Evolutionary conservation across 37 sponge, comb jelly and placozoan species (phyloP), one percentile per base, ranked within the genome.

Genomic region (Aplysina aerophoba): DNA sequence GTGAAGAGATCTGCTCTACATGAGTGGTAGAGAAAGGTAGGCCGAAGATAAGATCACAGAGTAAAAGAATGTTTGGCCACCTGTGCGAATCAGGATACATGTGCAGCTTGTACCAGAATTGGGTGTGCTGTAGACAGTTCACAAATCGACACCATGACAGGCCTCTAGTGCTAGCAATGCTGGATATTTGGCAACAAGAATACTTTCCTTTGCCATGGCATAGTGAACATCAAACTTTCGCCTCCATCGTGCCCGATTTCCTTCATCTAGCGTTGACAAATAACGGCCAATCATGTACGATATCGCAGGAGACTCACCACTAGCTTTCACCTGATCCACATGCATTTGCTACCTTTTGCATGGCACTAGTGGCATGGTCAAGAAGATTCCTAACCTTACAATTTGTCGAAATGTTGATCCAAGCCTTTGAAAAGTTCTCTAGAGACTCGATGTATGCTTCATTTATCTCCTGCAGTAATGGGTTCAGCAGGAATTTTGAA

Each of bases 11-110:
- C 56, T 73, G 60, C 50, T 87, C 88, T 11, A 87, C 83, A 30
- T 50, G 39, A 24, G 64, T 30, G 73, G 44, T 91, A 27, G 91
- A 65, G 41, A 87, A 83, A 16, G 87, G 91, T 25, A 91, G 81
- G 56, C 87, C 84, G 73, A 91, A 91, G 17, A 73, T 41, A 11
- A 84, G 62, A 60, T 89, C 61, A 73, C 63, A 38, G 21, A 80
- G 50, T 28, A 54, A 11, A 25, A 90, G 68, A 25, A 72, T 34
- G 36, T 84, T 85, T n/a, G 90, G 73, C 85, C 91, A 91, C 39
- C 73, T 87, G 2, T 30, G 11, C 16, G 68, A 37, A 87, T 87
- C n/a, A n/a, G n/a, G n/a, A n/a, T n/a, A n/a, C n/a, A n/a, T n/a
- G 79, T 79, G 79, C 40, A 79, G 54, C 40, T 54, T 27, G 5